These are phyloP conservation scores for Oncorhynchus mykiss DNA, from an alignment of 2,113 vertebrate genomes.

Conservation along the genomic window DNA sequence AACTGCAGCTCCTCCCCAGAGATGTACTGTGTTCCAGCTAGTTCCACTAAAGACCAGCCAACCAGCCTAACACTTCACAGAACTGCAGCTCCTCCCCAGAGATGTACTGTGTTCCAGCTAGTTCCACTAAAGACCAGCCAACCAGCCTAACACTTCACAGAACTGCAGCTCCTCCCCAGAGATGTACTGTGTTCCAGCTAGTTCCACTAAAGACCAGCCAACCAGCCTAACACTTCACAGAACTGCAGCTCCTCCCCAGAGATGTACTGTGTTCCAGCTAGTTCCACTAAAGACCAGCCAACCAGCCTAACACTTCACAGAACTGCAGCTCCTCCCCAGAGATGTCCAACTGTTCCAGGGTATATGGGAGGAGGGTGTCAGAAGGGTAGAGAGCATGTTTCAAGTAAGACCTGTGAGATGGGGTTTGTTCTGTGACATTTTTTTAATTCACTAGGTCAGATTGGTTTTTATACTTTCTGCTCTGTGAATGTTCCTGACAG, in stretches of 20 bases:
- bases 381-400: slow-evolving; percentile 5
- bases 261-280: too few species aligned
- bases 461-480: slow-evolving; percentile 38
- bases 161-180: background rate
- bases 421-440: slow-evolving; percentile 40
- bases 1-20: too few species aligned
- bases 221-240: too few species aligned
- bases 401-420: slow-evolving; percentile 36
- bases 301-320: background rate
- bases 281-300: too few species aligned
- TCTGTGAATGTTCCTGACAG: slow-evolving; percentile 24
- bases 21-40: background rate
- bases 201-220: too few species aligned
- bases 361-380: background rate
- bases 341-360: background rate
- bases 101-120: too few species aligned
- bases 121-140: too few species aligned
- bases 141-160: background rate
- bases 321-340: background rate
- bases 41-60: too few species aligned
- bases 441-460: slow-evolving; percentile 52
- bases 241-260: too few species aligned
- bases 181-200: background rate
- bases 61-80: too few species aligned
- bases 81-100: too few species aligned